Conservation (phyloP, 2,797 vertebrate species). For the Petrocephalus sullivani region DNA sequence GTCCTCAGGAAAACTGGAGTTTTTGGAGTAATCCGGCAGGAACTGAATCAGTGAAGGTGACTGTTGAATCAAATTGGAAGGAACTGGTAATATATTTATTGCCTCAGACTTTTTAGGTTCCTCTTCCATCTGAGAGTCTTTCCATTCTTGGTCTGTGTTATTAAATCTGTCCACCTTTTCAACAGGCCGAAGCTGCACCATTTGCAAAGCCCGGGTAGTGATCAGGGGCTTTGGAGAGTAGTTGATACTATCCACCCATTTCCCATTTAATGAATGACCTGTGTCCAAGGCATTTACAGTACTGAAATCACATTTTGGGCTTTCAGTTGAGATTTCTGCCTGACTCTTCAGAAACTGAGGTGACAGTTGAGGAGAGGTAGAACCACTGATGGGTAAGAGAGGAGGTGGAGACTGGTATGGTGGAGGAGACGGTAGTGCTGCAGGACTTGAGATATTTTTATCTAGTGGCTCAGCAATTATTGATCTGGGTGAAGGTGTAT, state of each 20-base stretch:
- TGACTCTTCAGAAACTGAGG: slow-evolving; percentile 25
- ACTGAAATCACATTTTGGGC: slow-evolving; percentile 40
- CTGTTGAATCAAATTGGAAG: slow-evolving; percentile 21
- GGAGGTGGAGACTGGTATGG: neutral
- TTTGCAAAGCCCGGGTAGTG: slow-evolving; percentile 74
- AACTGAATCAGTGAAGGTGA: slow-evolving; percentile 41
- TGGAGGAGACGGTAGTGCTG: slow-evolving; percentile 12
- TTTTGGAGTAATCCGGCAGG: slow-evolving; percentile 37
- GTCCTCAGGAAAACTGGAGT: slow-evolving; percentile 37
- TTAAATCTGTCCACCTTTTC: slow-evolving; percentile 51
- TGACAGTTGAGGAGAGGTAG: slow-evolving; percentile 33
- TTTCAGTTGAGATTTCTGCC: slow-evolving; percentile 52
- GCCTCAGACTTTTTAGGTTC: neutral
- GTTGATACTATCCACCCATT: slow-evolving; percentile 30
- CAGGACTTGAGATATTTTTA: slow-evolving; percentile 22
- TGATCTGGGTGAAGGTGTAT: slow-evolving; percentile 37
- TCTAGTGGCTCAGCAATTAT: neutral
- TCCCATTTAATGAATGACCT: slow-evolving; percentile 29
- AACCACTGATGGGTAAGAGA: slow-evolving; percentile 22
- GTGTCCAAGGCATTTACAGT: slow-evolving; percentile 42
- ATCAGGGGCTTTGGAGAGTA: slow-evolving; percentile 63
- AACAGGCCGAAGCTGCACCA: slow-evolving; percentile 72
- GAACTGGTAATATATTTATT: neutral
- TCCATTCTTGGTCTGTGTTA: neutral
- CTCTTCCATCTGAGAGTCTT: neutral